Conservation (phyloP, 2,113 vertebrate species). For the Muntiacus muntjak region DNA sequence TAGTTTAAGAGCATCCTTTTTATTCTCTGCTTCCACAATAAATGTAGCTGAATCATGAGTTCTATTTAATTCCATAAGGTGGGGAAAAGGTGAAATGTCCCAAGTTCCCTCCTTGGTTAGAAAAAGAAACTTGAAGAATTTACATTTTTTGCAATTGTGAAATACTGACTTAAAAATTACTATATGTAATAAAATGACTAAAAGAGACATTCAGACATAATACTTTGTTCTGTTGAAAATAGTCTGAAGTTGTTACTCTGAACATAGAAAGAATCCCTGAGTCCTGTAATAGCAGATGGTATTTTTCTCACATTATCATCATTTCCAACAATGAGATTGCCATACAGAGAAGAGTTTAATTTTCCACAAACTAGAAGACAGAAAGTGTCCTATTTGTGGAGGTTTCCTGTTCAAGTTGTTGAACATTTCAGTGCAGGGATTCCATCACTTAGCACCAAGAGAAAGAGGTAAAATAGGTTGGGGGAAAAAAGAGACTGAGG, state of each 20-base stretch:
- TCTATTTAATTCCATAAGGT: no score
- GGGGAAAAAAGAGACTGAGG: no score
- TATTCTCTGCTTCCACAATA: no score
- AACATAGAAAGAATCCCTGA: neutral
- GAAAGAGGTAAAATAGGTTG: neutral
- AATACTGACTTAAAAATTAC: neutral
- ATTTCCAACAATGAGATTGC: no score
- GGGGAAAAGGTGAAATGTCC: neutral
- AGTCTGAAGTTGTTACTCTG: neutral
- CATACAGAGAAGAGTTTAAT: no score
- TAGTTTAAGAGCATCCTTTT: neutral
- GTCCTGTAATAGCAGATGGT: neutral
- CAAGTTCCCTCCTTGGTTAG: neutral
- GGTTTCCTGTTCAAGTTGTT: no score
- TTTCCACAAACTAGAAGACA: no score
- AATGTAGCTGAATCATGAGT: neutral
- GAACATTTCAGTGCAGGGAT: neutral
- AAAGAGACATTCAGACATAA: neutral
- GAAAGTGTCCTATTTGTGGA: no score
- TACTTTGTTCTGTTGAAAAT: neutral
- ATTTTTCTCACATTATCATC: neutral
- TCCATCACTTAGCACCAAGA: neutral
- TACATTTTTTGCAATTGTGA: neutral
- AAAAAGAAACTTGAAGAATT: neutral
- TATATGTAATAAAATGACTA: neutral